Percentiles rank a stretch among this genome's conserved stretches.
These are phyloP conservation scores for Rafetus swinhoei DNA, from an alignment of 2,113 vertebrate genomes.

Conservation along the genomic window DNA sequence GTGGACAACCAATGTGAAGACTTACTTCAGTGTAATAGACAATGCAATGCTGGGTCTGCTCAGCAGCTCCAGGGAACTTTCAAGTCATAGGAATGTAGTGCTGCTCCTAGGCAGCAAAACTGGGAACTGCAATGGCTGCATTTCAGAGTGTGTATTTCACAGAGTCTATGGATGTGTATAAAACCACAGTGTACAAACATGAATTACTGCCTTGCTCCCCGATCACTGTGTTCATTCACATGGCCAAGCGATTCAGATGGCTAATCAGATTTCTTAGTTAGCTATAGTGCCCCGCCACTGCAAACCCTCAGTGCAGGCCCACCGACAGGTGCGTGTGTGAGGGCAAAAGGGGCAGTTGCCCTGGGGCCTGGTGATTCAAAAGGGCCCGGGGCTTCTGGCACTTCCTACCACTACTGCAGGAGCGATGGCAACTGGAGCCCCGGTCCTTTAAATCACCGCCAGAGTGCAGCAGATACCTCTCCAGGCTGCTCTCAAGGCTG, in stretches of 20 bases:
- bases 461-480: no score
- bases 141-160: accelerated
- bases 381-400: no score
- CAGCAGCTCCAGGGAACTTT: accelerated
- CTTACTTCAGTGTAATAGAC: not conserved
- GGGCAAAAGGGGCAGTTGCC: no score
- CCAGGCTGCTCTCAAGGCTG: no score
- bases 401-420: no score
- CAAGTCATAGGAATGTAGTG: not conserved
- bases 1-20: not conserved
- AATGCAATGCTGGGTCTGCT: not conserved
- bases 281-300: accelerated
- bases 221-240: accelerated
- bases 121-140: accelerated
- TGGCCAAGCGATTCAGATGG: not conserved
- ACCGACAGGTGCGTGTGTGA: no score
- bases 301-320: not conserved
- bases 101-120: not conserved
- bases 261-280: not conserved
- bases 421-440: no score
- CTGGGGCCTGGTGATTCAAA: no score
- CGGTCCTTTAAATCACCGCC: no score
- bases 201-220: not conserved
- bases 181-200: accelerated
- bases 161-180: accelerated